Evolutionary conservation across 2,113 vertebrate species (phyloP).

Genomic region (Physeter macrocephalus): DNA sequence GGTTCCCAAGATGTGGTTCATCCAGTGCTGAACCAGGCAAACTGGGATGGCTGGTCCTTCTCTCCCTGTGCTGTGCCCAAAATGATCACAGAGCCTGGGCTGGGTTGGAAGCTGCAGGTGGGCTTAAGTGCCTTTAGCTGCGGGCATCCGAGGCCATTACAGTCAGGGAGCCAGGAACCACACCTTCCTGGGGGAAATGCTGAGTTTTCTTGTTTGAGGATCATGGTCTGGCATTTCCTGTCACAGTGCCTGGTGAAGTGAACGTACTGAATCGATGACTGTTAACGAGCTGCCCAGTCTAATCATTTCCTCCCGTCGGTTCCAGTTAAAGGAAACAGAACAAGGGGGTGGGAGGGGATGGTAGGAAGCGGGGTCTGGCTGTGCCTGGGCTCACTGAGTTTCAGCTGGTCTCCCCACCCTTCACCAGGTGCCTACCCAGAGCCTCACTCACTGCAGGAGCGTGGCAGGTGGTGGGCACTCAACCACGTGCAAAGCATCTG

Average conservation of each 20-base stretch:
- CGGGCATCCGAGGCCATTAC: not conserved
- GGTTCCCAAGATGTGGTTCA: not conserved
- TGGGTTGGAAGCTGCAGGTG: not conserved
- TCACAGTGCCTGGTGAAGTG: not conserved
- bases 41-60: not conserved
- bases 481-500: fast-evolving
- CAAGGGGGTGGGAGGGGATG: not conserved
- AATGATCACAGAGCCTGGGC: not conserved
- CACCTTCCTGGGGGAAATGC: not conserved
- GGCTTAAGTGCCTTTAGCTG: not conserved
- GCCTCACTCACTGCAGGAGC: not conserved
- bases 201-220: not conserved
- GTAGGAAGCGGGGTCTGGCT: not conserved
- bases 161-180: not conserved
- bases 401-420: not conserved
- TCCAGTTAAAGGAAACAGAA: conserved; percentile 51
- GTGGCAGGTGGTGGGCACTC: not conserved
- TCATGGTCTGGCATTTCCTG: not conserved
- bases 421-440: not conserved
- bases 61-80: not conserved
- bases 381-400: not conserved
- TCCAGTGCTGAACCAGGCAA: not conserved
- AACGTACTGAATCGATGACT: conserved; percentile 2
- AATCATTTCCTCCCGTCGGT: conserved; percentile 43
- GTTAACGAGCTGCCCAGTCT: conserved; percentile 12